phyloP scores from a whole-genome alignment of 2,888 invertebrate genomes.

The Lampropteryx suffumata region DNA sequence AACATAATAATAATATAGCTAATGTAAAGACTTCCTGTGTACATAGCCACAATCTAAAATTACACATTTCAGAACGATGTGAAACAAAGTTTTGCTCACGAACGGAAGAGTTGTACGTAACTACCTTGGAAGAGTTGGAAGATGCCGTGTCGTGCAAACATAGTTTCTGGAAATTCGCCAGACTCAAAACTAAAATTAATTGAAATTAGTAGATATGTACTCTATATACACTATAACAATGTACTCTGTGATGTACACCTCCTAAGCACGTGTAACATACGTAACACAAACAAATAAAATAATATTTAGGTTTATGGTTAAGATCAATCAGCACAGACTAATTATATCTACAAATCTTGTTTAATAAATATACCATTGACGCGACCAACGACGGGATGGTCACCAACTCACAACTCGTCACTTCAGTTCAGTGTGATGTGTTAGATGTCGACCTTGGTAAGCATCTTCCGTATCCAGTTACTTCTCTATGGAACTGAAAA shows the following conservation, averaged over 20 bases:
- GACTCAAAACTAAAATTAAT: constrained; percentile 8
- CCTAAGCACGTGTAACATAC: background rate
- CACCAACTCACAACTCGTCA: too few species aligned
- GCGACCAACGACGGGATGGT: too few species aligned
- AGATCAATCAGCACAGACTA: too few species aligned
- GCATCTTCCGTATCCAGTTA: constrained; percentile 6
- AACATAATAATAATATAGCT: too few species aligned
- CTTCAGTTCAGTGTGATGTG: constrained; percentile 6
- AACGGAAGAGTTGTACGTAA: constrained; percentile 14
- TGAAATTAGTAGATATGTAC: background rate
- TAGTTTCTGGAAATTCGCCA: constrained; percentile 47
- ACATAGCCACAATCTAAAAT: too few species aligned
- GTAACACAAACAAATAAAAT: constrained; percentile 4
- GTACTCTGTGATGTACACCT: too few species aligned
- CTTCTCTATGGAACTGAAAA: background rate
- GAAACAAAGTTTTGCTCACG: constrained; percentile 16
- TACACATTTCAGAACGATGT: background rate
- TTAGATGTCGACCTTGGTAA: constrained; percentile 18
- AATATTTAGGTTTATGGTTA: constrained; percentile 2
- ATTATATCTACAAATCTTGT: too few species aligned
- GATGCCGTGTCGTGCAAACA: constrained; percentile 30
- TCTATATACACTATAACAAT: background rate
- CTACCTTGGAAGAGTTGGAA: constrained; percentile 27
- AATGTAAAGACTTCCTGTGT: too few species aligned
- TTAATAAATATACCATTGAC: too few species aligned